phyloP scores from a whole-genome alignment of 1,140 invertebrate genomes.

The Watersipora subatra region DNA sequence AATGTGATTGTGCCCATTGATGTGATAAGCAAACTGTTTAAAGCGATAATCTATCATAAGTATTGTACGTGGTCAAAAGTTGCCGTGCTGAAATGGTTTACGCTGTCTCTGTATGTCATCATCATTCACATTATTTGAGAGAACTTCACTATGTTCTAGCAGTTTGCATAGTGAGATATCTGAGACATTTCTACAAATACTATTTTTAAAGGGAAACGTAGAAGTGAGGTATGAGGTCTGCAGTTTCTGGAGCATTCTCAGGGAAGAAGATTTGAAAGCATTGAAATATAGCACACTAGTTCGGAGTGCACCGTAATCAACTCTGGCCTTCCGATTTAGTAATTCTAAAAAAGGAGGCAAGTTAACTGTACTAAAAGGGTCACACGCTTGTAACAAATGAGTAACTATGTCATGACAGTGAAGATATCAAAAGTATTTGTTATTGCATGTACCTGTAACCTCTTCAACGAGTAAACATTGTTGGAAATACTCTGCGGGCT shows the following conservation, averaged over 20 bases:
- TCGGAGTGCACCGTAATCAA: not conserved
- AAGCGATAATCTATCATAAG: no score
- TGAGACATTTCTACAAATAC: not conserved
- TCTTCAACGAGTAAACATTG: constrained; percentile 38
- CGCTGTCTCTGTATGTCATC: no score
- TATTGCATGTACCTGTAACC: constrained; percentile 16
- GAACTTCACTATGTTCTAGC: not conserved
- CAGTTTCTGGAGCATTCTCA: not conserved
- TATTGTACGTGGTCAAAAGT: no score
- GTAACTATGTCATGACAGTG: no score
- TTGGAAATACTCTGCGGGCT: constrained; percentile 50
- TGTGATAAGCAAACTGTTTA: no score
- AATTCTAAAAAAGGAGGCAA: no score
- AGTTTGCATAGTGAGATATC: not conserved
- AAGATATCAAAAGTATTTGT: no score
- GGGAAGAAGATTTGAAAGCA: not conserved
- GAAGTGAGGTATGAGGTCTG: not conserved
- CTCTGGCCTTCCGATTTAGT: not conserved
- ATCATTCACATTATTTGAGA: not conserved
- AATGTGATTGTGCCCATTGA: no score
- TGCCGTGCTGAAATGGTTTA: no score
- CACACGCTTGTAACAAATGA: no score
- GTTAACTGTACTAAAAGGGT: no score
- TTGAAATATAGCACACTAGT: not conserved
- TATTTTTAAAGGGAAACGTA: not conserved